These are phyloP conservation scores for Trissolcus basalis DNA, from an alignment of 1,140 invertebrate species.

Conservation along the genomic window DNA sequence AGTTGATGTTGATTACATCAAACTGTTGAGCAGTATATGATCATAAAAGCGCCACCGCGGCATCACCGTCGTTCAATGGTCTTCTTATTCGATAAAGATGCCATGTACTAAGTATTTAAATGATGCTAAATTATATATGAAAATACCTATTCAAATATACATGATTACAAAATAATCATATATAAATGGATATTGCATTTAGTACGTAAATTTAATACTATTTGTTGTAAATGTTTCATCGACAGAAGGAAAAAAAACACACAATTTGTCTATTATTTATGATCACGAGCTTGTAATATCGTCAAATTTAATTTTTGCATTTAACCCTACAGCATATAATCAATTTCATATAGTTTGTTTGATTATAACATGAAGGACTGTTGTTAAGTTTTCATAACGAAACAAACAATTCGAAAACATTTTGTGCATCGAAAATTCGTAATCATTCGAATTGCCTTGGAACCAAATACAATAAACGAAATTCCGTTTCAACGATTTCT, in stretches of 20 bases:
- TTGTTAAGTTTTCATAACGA: conserved; percentile 24
- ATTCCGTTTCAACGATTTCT: conserved; percentile 3
- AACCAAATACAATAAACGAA: conserved; percentile 3
- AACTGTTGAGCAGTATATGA: conserved; percentile 38
- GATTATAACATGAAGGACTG: conserved; percentile 16
- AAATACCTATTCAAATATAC: too few species aligned
- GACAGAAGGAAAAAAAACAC: conserved; percentile 11
- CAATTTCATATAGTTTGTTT: conserved; percentile 24
- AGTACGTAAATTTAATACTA: conserved; percentile 47
- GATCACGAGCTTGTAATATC: conserved; percentile 27
- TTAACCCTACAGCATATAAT: conserved; percentile 40
- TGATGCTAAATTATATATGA: conserved; percentile 11
- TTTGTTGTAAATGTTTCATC: conserved; percentile 54
- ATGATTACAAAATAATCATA: too few species aligned
- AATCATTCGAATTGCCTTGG: background rate
- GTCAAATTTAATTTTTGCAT: conserved; percentile 50
- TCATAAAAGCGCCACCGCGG: conserved; percentile 22
- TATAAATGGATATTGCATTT: conserved; percentile 54
- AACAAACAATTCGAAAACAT: background rate
- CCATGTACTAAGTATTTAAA: conserved; percentile 28
- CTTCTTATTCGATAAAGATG: conserved; percentile 42
- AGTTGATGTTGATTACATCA: conserved; percentile 39
- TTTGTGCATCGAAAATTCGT: background rate
- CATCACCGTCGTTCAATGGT: conserved; percentile 40
- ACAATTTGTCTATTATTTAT: conserved; percentile 26